Evolutionary conservation across 1,140 invertebrate genomes (phyloP).

Genomic region (Bilobella aurantiaca): DNA sequence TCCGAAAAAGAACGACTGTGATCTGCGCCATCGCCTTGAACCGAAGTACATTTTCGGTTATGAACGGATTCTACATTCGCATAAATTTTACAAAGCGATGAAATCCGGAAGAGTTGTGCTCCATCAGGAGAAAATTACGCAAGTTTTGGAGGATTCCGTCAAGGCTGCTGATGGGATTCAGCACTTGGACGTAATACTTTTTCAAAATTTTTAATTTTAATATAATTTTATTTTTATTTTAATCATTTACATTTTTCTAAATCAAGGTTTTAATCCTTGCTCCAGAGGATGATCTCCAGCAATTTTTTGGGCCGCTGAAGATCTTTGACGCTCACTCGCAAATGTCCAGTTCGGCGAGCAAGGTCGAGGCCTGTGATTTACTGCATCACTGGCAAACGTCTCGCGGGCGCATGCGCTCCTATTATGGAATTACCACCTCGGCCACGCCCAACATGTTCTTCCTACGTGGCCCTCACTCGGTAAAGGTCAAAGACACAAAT

Average conservation of each 20-base stretch:
- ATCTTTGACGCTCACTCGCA: constrained; percentile 3
- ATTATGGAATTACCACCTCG: constrained; percentile 9
- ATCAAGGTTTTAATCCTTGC: constrained; percentile 26
- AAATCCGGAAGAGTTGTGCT: neutral
- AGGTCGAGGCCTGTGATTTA: no score
- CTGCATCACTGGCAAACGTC: constrained; percentile 15
- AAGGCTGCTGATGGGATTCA: neutral
- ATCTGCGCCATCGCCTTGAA: neutral
- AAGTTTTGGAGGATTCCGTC: constrained; percentile 3
- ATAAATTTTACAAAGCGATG: constrained; percentile 8
- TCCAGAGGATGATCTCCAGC: constrained; percentile 16
- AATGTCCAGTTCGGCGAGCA: no score
- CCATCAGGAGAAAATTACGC: neutral
- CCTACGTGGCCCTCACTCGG: constrained; percentile 14
- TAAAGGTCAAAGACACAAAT: no score
- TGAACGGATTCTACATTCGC: constrained; percentile 8
- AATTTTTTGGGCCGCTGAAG: constrained; percentile 20
- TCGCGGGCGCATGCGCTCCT: neutral
- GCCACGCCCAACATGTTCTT: constrained; percentile 15
- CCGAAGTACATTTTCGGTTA: constrained; percentile 15
- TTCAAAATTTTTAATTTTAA: no score
- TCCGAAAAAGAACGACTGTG: neutral
- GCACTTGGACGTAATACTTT: constrained; percentile 18
- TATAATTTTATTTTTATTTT: no score
- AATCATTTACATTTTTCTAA: no score